Percentiles rank a stretch among this genome's conserved stretches.
Conservation (phyloP, 2,888 invertebrate species). For the Venustoraphidia nigricollis region DNA sequence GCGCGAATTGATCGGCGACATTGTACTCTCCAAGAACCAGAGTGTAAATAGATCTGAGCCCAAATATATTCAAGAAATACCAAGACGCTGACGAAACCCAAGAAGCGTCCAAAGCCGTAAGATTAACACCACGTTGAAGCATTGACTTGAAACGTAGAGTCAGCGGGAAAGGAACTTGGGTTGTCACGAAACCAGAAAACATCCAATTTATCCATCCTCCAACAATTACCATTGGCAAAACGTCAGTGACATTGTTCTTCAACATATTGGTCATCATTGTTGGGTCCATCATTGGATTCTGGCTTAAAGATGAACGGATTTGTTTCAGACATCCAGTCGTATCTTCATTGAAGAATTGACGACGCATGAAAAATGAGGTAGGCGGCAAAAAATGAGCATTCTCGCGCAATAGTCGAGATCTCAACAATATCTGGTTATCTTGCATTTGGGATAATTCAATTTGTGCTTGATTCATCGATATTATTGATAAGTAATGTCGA, state of each 20-base stretch:
- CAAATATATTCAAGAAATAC: slow-evolving; percentile 99
- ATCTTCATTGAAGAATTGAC: slow-evolving; percentile 90
- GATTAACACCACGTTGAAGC: slow-evolving; percentile 95
- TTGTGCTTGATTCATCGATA: slow-evolving; percentile 89
- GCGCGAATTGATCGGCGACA: slow-evolving; percentile 87
- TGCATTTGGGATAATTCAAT: slow-evolving; percentile 88
- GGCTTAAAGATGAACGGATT: slow-evolving; percentile 63
- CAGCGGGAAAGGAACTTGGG: slow-evolving; percentile 97
- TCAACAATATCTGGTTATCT: slow-evolving; percentile 90
- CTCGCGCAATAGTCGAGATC: slow-evolving; percentile 82
- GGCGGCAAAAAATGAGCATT: slow-evolving; percentile 92
- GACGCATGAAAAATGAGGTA: slow-evolving; percentile 79
- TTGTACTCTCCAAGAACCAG: slow-evolving; percentile 96
- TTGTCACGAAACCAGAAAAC: slow-evolving; percentile 97
- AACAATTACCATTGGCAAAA: slow-evolving; percentile 96
- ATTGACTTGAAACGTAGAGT: slow-evolving; percentile 98
- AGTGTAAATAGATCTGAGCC: slow-evolving; percentile 91
- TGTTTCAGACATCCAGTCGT: slow-evolving; percentile 90
- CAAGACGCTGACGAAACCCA: slow-evolving; percentile 99
- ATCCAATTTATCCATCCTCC: slow-evolving; percentile 99
- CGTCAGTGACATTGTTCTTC: slow-evolving; percentile 96
- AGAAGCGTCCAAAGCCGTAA: slow-evolving; percentile 88
- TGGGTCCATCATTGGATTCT: slow-evolving; percentile 92
- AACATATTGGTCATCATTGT: slow-evolving; percentile 98
- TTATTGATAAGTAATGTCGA: slow-evolving; percentile 90